phyloP scores from a whole-genome alignment of 2,888 invertebrate genomes.

The Eustalomyia histrio region DNA sequence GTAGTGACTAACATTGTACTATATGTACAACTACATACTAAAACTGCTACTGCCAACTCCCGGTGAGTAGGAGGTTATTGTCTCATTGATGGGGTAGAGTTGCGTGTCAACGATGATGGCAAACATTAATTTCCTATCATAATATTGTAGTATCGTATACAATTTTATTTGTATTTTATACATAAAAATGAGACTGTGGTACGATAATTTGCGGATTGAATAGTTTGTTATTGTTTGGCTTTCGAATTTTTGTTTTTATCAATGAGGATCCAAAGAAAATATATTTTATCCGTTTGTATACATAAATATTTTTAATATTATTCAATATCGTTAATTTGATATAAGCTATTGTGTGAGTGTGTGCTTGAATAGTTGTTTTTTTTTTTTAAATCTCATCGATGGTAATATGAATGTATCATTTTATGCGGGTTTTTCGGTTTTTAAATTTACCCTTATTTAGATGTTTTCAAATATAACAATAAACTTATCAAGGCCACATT shows the following conservation, averaged over 20 bases:
- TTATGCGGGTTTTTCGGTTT: too few relatives aligned
- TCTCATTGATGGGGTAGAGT: background rate
- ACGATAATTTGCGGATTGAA: conserved; percentile 29
- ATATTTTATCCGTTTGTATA: background rate
- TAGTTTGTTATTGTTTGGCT: background rate
- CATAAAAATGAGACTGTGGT: background rate
- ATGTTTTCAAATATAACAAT: too few relatives aligned
- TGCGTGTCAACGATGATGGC: conserved; percentile 30
- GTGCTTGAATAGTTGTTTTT: too few relatives aligned
- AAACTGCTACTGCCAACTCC: background rate
- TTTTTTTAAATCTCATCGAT: too few relatives aligned
- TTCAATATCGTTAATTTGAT: background rate
- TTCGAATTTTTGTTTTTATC: background rate
- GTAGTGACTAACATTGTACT: background rate
- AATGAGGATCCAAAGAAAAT: background rate
- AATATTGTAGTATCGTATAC: too few relatives aligned
- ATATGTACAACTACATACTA: background rate
- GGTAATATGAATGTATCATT: too few relatives aligned
- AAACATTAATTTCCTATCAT: conserved; percentile 32
- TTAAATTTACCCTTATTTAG: too few relatives aligned
- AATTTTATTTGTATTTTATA: conserved; percentile 25
- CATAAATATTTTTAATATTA: background rate
- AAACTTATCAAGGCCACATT: too few relatives aligned
- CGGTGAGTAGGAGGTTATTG: background rate
- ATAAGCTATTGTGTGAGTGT: background rate